These are phyloP conservation scores for Cheilosia grossa DNA, from an alignment of 2,888 invertebrate species.

Conservation along the genomic window DNA sequence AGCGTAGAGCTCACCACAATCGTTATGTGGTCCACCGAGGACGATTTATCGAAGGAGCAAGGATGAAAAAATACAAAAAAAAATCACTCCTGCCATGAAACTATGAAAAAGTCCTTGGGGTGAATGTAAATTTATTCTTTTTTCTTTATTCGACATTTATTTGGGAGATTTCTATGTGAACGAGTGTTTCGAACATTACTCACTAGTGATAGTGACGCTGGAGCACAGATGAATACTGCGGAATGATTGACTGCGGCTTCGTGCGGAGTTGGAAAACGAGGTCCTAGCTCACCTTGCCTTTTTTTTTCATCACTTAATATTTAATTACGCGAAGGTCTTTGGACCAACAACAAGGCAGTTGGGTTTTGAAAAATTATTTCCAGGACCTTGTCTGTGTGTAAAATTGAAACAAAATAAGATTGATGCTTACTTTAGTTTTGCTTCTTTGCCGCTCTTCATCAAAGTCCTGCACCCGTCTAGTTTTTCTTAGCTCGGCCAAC, in stretches of 20 bases:
- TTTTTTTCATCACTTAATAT: background rate
- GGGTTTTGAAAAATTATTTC: conserved; percentile 22
- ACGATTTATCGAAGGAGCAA: conserved; percentile 58
- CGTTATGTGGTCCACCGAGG: conserved; percentile 57
- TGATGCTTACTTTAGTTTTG: conserved; percentile 12
- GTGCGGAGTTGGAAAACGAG: background rate
- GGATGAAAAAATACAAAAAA: conserved; percentile 5
- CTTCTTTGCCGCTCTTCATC: conserved; percentile 4
- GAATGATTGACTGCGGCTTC: conserved; percentile 35
- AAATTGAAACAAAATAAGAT: conserved; percentile 14
- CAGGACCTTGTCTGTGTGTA: conserved; percentile 15
- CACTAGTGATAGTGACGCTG: conserved; percentile 1
- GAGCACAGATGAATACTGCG: conserved; percentile 1
- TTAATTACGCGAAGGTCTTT: background rate
- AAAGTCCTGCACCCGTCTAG: too few relatives aligned
- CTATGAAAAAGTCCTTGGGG: conserved; percentile 52
- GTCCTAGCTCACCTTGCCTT: background rate
- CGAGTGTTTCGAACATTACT: conserved; percentile 24
- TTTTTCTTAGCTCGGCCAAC: conserved; percentile 26
- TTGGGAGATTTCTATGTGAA: conserved; percentile 41
- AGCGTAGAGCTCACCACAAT: conserved; percentile 28
- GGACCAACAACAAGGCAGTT: background rate
- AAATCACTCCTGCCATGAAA: too few relatives aligned
- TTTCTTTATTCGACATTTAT: conserved; percentile 60
- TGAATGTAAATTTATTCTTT: conserved; percentile 50